These are phyloP conservation scores for Phylloscopus trochiloides DNA, from an alignment of 2,113 vertebrate genomes.

Conservation along the genomic window DNA sequence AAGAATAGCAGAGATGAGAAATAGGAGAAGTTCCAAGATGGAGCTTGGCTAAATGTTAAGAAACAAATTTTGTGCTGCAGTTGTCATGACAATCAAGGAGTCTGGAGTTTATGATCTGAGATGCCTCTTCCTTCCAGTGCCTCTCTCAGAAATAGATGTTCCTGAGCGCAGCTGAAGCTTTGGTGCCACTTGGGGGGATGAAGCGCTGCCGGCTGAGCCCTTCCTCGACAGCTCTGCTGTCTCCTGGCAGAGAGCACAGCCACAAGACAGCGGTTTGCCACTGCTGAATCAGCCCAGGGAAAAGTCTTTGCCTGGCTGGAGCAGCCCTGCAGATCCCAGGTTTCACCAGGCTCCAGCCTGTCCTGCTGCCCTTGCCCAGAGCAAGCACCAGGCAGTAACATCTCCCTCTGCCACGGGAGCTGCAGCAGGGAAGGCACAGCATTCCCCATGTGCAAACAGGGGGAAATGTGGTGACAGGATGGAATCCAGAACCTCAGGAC, in stretches of 20 bases:
- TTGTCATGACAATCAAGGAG: slow-evolving; percentile 33
- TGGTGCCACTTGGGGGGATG: neutral
- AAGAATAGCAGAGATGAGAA: neutral
- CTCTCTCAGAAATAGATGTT: slow-evolving; percentile 28
- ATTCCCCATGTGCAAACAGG: rapidly evolving
- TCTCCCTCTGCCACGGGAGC: neutral
- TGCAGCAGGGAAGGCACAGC: neutral
- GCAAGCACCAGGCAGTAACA: neutral
- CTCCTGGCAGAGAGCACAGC: neutral
- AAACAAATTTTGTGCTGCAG: slow-evolving; percentile 31
- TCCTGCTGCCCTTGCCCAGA: neutral
- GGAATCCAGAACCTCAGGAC: neutral
- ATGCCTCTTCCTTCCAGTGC: neutral
- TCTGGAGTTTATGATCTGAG: slow-evolving; percentile 14
- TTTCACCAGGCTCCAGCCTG: neutral
- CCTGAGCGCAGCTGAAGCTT: neutral
- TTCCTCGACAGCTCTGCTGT: neutral
- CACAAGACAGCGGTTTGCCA: rapidly evolving
- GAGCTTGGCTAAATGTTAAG: slow-evolving; percentile 16
- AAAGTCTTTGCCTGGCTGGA: neutral
- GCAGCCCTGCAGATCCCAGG: neutral
- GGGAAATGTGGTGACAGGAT: too few relatives aligned
- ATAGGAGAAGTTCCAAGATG: slow-evolving; percentile 8
- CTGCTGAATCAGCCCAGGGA: neutral
- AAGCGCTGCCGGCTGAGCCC: neutral